Percentiles rank a stretch among this genome's conserved stretches.
Conservation (phyloP, 2,113 vertebrate species). For the Ageneiosus marmoratus region DNA sequence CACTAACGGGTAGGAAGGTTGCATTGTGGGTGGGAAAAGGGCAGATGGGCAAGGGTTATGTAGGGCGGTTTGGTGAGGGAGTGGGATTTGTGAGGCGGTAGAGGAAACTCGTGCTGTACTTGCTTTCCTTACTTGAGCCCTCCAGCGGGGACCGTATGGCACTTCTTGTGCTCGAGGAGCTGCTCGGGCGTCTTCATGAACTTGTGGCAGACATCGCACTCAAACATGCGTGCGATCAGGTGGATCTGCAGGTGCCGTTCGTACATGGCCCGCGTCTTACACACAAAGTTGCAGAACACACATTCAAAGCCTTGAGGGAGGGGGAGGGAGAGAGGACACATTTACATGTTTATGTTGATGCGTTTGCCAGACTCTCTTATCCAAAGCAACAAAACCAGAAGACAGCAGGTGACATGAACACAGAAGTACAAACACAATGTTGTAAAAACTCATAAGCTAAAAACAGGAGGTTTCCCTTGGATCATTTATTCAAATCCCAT, state of each 20-base stretch:
- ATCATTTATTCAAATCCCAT: not conserved
- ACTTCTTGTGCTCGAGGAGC: constrained; percentile 99
- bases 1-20: not conserved
- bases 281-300: constrained; percentile 98
- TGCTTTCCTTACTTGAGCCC: constrained; percentile 99
- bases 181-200: constrained; percentile 99
- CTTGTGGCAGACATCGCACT: constrained; percentile 99
- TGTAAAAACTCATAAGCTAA: not conserved
- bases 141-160: constrained; percentile 98
- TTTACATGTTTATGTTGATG: constrained; percentile 10
- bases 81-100: constrained; percentile 25
- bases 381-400: not conserved
- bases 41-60: constrained; percentile 14
- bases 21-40: constrained; percentile 18
- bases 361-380: constrained; percentile 8
- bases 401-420: not conserved
- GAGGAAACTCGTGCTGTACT: constrained; percentile 85
- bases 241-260: constrained; percentile 98
- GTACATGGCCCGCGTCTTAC: constrained; percentile 98
- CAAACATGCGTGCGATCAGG: constrained; percentile 98
- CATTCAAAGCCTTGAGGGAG: constrained; percentile 89
- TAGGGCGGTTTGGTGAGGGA: constrained; percentile 4
- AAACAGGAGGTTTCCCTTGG: not conserved
- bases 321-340: constrained; percentile 10
- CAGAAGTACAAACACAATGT: not conserved